Conservation (phyloP, 2,797 vertebrate genomes). For the Taeniopygia guttata region DNA sequence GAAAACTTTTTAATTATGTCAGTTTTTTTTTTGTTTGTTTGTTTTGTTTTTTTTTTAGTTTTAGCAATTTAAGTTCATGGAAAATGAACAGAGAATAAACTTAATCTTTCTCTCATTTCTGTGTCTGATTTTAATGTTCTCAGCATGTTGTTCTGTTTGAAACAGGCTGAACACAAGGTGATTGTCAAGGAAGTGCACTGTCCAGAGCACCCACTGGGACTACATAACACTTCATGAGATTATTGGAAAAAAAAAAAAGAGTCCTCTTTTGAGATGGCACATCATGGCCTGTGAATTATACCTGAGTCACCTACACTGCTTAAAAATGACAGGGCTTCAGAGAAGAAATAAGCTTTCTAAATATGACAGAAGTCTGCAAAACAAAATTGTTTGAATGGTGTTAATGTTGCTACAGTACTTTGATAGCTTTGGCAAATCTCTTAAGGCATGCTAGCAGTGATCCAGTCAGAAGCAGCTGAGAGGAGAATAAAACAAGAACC, state of each 20-base stretch:
- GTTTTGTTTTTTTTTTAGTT: neutral
- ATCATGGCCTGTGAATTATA: neutral
- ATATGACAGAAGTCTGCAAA: neutral
- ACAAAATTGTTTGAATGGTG: neutral
- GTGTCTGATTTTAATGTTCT: neutral
- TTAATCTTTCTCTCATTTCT: neutral
- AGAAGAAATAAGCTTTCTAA: neutral
- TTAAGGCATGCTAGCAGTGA: slow-evolving; percentile 18
- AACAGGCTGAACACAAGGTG: neutral
- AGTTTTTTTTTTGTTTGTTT: no score
- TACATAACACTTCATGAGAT: neutral
- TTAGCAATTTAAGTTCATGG: neutral
- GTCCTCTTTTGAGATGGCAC: neutral
- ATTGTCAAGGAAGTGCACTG: neutral
- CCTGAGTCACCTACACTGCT: neutral
- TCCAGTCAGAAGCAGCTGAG: neutral
- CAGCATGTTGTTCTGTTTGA: neutral
- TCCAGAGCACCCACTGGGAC: neutral
- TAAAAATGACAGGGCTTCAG: neutral
- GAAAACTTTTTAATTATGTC: neutral
- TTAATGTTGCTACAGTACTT: neutral
- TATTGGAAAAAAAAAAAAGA: neutral
- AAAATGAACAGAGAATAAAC: neutral
- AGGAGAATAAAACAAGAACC: neutral
- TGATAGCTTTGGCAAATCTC: neutral